Conservation (phyloP, 1,140 invertebrate genomes). For the Cyclargus thomasi region DNA sequence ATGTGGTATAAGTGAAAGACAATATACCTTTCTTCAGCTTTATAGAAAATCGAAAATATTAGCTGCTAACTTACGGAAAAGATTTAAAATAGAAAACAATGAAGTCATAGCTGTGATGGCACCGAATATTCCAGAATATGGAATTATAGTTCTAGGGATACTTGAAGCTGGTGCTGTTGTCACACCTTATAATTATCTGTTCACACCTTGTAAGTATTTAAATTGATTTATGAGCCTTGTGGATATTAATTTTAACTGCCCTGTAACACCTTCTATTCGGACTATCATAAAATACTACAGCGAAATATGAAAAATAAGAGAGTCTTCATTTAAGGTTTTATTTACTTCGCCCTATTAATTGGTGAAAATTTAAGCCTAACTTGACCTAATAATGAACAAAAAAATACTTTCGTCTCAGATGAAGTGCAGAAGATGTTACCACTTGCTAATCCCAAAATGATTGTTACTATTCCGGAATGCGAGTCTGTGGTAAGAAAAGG, state of each 20-base stretch:
- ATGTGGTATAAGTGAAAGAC: constrained; percentile 81
- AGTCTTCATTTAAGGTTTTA: too few relatives aligned
- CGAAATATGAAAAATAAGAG: too few relatives aligned
- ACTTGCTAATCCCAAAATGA: constrained; percentile 78
- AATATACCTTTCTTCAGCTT: constrained; percentile 82
- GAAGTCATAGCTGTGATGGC: constrained; percentile 83
- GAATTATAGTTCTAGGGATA: constrained; percentile 80
- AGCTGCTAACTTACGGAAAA: constrained; percentile 80
- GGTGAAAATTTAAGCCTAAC: background rate
- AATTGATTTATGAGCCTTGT: too few relatives aligned
- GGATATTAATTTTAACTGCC: too few relatives aligned
- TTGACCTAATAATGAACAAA: constrained; percentile 14
- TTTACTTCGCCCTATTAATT: background rate
- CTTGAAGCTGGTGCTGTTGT: constrained; percentile 82
- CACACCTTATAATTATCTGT: constrained; percentile 88
- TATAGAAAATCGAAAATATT: constrained; percentile 79
- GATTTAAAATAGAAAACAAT: constrained; percentile 80
- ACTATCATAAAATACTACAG: too few relatives aligned
- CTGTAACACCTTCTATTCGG: too few relatives aligned
- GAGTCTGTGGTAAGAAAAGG: constrained; percentile 68
- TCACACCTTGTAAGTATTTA: constrained; percentile 80
- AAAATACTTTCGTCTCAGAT: constrained; percentile 74
- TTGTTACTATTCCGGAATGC: constrained; percentile 78
- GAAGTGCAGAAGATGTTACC: constrained; percentile 87
- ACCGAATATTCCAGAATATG: constrained; percentile 87